phyloP scores from a whole-genome alignment of 2,888 invertebrate species.

The Chrysotoxum bicinctum region DNA sequence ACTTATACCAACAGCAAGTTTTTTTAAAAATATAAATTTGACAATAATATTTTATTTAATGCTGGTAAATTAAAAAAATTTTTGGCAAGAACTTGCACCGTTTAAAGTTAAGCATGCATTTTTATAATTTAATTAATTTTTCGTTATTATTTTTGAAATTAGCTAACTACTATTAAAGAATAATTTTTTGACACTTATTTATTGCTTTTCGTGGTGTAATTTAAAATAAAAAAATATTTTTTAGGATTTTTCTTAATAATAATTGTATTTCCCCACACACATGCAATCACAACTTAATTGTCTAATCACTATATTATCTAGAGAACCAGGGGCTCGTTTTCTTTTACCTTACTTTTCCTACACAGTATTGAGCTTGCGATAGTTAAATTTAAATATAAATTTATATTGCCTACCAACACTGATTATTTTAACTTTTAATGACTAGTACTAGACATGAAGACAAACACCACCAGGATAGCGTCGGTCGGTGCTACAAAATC shows the following conservation, averaged over 20 bases:
- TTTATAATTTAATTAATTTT: background rate
- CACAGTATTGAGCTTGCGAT: no score
- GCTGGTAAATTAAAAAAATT: slow-evolving; percentile 10
- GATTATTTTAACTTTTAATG: no score
- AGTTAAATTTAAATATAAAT: no score
- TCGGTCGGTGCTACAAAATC: no score
- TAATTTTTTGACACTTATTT: slow-evolving; percentile 18
- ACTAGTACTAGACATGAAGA: no score
- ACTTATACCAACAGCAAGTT: background rate
- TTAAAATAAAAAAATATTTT: background rate
- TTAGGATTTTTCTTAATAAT: background rate
- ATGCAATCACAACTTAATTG: no score
- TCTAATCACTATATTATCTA: no score
- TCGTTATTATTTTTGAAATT: background rate
- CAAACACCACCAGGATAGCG: no score
- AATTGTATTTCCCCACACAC: no score
- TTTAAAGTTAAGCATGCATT: slow-evolving; percentile 54
- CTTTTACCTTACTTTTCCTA: no score
- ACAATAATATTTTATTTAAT: slow-evolving; percentile 27
- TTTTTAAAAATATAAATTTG: background rate
- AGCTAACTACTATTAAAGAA: slow-evolving; percentile 36
- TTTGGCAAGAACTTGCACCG: slow-evolving; percentile 53
- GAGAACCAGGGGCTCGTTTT: no score
- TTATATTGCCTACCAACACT: no score
- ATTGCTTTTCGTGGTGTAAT: slow-evolving; percentile 19